Evolutionary conservation across 1,140 invertebrate species (phyloP).

Genomic region (Brachionus koreanus): DNA sequence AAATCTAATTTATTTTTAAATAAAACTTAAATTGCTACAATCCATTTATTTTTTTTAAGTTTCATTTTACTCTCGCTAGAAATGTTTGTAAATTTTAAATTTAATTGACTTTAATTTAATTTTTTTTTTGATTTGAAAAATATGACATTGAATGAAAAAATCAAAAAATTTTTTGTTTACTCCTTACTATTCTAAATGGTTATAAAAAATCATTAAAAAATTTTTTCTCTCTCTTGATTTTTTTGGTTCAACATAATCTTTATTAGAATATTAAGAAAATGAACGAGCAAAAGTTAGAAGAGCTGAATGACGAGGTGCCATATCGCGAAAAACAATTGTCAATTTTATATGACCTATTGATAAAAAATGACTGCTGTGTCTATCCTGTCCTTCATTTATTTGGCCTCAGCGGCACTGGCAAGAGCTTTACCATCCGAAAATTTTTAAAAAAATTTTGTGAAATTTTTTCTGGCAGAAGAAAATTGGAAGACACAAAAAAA

Average conservation of each 20-base stretch:
- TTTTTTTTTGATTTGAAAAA: background rate
- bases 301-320: background rate
- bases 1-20: constrained; percentile 7
- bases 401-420: constrained; percentile 25
- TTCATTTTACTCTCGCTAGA: background rate
- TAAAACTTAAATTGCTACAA: background rate
- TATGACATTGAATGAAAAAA: background rate
- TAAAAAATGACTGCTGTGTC: background rate
- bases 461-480: background rate
- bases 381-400: constrained; percentile 31
- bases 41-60: background rate
- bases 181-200: background rate
- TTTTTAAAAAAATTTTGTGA: constrained; percentile 39
- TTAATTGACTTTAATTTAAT: background rate
- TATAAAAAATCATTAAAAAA: constrained; percentile 11
- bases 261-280: background rate
- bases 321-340: background rate
- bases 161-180: background rate
- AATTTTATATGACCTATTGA: constrained; percentile 26
- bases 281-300: background rate
- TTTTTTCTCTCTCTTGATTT: no score
- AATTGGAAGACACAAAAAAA: background rate
- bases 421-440: constrained; percentile 17
- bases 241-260: background rate
- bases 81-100: background rate